phyloP scores from a whole-genome alignment of 1,140 invertebrate genomes.

The Teleopsis dalmanni region DNA sequence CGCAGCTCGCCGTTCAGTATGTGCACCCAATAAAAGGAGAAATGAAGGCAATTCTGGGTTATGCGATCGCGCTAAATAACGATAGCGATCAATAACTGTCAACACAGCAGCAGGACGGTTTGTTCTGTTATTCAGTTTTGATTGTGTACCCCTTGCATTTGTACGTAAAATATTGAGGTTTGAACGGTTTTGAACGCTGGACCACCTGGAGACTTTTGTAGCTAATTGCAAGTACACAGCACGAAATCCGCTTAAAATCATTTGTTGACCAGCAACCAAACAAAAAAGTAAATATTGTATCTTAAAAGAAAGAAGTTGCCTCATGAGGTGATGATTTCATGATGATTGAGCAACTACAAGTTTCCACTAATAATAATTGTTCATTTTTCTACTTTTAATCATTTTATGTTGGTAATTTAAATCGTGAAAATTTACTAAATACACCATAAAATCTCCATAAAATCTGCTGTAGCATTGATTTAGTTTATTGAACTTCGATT shows the following conservation, averaged over 20 bases:
- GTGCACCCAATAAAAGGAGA: too few relatives aligned
- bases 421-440: constrained; percentile 2
- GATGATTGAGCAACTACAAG: constrained; percentile 4
- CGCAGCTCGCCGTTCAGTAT: too few relatives aligned
- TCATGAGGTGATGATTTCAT: constrained; percentile 7
- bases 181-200: not conserved
- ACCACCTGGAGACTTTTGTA: constrained; percentile 5
- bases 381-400: constrained; percentile 1
- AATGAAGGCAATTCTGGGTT: too few relatives aligned
- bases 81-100: constrained; percentile 9
- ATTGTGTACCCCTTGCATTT: not conserved
- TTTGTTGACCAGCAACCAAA: not conserved
- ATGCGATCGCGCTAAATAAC: not conserved
- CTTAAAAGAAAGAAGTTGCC: not conserved
- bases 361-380: not conserved
- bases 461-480: too few relatives aligned
- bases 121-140: not conserved
- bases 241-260: not conserved
- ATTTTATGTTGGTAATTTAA: too few relatives aligned
- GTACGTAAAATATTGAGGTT: too few relatives aligned
- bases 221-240: constrained; percentile 8
- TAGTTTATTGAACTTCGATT: too few relatives aligned
- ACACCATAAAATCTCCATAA: constrained; percentile 6
- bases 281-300: constrained; percentile 2
- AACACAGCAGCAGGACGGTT: constrained; percentile 3